Evolutionary conservation across 2,797 vertebrate species (phyloP).

Genomic region (Aratinga solstitialis): DNA sequence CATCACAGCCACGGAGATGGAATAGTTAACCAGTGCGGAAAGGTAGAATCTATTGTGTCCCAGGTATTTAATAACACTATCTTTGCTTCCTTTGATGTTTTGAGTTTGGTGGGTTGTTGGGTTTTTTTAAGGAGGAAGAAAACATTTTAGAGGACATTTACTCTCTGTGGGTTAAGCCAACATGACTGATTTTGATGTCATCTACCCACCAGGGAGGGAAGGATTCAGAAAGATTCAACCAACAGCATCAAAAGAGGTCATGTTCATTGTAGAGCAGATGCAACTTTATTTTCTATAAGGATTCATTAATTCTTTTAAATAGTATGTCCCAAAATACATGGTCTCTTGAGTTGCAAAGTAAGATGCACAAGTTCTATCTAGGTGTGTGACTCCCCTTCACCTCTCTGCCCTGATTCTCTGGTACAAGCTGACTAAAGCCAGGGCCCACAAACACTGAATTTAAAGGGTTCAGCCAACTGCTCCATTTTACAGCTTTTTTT

Average conservation of each 20-base stretch:
- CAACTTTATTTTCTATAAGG: not conserved
- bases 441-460: not conserved
- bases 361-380: not conserved
- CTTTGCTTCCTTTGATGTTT: not conserved
- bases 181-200: constrained; percentile 45
- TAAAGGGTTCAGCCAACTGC: not conserved
- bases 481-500: not conserved
- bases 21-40: not conserved
- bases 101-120: not conserved
- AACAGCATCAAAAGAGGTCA: constrained; percentile 33
- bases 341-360: not conserved
- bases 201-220: constrained; percentile 33
- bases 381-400: not conserved
- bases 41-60: not conserved
- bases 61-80: not conserved
- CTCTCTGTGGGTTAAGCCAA: constrained; percentile 16
- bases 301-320: constrained; percentile 45
- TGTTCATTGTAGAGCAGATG: constrained; percentile 29
- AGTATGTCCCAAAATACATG: not conserved
- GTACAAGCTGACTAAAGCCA: not conserved
- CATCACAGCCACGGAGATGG: not conserved
- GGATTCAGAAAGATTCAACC: not conserved
- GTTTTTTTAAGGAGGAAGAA: not conserved
- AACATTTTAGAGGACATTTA: constrained; percentile 35
- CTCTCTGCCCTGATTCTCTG: not conserved